These are phyloP conservation scores for Copsychus sechellarum DNA, from an alignment of 2,113 vertebrate genomes.

Conservation along the genomic window DNA sequence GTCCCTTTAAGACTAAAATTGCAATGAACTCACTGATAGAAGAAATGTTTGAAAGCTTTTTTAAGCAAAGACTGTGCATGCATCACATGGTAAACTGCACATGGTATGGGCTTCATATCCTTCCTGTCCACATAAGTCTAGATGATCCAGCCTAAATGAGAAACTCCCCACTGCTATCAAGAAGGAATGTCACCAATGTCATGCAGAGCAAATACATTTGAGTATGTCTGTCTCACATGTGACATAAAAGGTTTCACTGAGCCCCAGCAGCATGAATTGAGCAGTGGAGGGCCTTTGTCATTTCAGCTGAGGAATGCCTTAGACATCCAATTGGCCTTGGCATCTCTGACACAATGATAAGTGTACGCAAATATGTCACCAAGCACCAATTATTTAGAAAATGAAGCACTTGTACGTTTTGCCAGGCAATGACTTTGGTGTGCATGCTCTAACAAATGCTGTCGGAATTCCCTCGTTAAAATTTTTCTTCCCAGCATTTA, in stretches of 20 bases:
- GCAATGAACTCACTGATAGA: neutral
- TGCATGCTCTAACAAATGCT: neutral
- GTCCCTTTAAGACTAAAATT: neutral
- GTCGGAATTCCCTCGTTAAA: neutral
- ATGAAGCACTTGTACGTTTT: neutral
- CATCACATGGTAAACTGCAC: neutral
- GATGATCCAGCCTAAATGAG: neutral
- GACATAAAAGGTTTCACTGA: slow-evolving; percentile 17
- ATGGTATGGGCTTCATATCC: neutral
- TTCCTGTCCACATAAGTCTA: neutral
- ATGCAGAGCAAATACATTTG: neutral
- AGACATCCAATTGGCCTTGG: neutral
- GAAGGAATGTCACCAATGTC: slow-evolving; percentile 36
- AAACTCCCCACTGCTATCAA: neutral
- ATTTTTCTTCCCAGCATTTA: neutral
- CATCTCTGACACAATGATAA: neutral
- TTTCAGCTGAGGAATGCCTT: neutral
- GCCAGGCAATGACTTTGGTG: neutral
- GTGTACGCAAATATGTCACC: neutral
- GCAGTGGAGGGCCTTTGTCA: neutral
- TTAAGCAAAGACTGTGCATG: neutral
- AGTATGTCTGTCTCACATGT: neutral
- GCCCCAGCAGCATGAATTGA: neutral
- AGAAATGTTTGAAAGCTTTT: neutral
- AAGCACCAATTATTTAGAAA: neutral